Percentiles rank a stretch among this genome's conserved stretches.
phyloP scores from a whole-genome alignment of 2,888 invertebrate genomes.

The Melolontha melolontha region DNA sequence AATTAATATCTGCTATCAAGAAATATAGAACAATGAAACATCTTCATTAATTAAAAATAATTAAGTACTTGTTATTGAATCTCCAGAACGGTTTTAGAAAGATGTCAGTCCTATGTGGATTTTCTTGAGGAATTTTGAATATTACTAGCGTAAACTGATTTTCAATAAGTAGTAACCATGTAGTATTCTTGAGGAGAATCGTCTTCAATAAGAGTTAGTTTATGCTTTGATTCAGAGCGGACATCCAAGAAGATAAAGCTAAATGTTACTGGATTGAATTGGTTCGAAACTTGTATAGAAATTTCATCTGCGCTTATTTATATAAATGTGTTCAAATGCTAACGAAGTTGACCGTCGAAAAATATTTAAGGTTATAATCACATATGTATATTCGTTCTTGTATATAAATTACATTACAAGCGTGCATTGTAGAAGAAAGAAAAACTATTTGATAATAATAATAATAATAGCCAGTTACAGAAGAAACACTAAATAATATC shows the following conservation, averaged over 20 bases:
- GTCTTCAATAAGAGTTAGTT: not conserved
- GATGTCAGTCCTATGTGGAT: not conserved
- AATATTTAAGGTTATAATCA: no score
- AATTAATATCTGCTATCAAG: not conserved
- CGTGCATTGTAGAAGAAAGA: no score
- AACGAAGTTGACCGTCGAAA: no score
- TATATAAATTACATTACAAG: no score
- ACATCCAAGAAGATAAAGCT: conserved; percentile 1
- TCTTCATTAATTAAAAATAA: conserved; percentile 12
- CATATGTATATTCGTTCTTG: no score
- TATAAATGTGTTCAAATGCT: no score
- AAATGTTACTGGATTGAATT: conserved; percentile 11
- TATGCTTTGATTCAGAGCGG: not conserved
- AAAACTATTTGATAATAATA: no score
- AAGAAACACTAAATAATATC: no score
- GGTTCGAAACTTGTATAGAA: no score
- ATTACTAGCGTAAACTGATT: conserved; percentile 32
- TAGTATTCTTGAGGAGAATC: not conserved
- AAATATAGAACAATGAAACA: not conserved
- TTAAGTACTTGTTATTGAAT: conserved; percentile 2
- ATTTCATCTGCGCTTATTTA: no score
- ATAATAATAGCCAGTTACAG: no score
- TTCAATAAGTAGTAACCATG: conserved; percentile 13
- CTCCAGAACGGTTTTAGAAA: no score
- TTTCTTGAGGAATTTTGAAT: conserved; percentile 11